Conservation (phyloP, 2,797 vertebrate species). For the Hippocampus kuda region DNA sequence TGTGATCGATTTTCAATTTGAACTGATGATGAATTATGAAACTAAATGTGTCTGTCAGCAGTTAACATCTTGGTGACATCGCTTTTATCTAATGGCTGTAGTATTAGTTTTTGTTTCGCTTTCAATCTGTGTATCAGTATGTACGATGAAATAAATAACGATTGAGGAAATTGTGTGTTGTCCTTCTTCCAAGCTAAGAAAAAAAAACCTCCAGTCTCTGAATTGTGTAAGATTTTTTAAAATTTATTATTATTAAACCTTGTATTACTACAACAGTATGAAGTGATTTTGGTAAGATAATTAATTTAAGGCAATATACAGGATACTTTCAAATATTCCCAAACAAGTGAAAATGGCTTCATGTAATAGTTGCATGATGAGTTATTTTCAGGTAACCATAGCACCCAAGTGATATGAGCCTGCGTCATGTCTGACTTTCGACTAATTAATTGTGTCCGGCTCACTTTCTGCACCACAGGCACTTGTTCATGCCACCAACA, state of each 20-base stretch:
- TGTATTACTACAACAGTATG: neutral
- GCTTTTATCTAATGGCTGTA: neutral
- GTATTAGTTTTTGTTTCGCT: neutral
- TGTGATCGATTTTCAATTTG: too few relatives aligned
- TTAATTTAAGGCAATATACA: neutral
- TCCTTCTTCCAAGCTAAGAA: neutral
- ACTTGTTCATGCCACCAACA: neutral
- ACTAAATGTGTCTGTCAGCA: too few relatives aligned
- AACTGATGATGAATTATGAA: too few relatives aligned
- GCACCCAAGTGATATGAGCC: neutral
- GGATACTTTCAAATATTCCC: neutral
- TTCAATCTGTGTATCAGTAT: neutral
- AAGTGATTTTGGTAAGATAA: neutral
- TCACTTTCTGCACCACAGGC: neutral
- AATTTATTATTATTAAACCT: neutral
- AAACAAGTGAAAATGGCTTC: constrained; percentile 20
- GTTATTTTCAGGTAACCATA: constrained; percentile 20
- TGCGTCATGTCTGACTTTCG: neutral
- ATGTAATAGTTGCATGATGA: constrained; percentile 28
- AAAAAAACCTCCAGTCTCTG: neutral
- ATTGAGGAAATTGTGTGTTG: neutral
- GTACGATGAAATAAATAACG: neutral
- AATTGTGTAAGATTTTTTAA: neutral
- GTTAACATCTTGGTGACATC: too few relatives aligned
- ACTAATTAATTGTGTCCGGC: neutral